Base-by-base conservation (phyloP, 2,888 invertebrate species). In the Urechis unicinctus region DNA sequence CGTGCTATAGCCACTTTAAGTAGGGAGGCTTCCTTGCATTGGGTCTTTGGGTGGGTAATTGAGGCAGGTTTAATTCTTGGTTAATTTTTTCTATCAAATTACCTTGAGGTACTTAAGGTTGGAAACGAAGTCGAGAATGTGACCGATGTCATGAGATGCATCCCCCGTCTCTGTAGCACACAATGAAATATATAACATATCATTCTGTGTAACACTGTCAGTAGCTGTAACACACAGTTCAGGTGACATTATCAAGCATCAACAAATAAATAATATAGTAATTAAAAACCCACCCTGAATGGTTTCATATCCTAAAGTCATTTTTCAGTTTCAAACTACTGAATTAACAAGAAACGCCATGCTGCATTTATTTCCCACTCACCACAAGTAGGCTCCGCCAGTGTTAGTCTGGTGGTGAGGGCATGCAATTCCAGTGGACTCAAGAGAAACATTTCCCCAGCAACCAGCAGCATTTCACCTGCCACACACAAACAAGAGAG, bases 91-190 rank as follows among this genome's bases (percentile, higher is more conserved):
- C n/a, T n/a, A n/a, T n/a, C n/a, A n/a, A n/a, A n/a, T n/a, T 53
- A 92, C 84, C 63, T 82, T 82, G 13, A 91, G 77, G 25, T 83
- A 82, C 24, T 83, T 83, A 28, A 94, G 79, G 71, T 89, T 87
- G 30, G 78, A 77, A 25, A 80, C 69, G 61, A 91, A 89, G 78
- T 95, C 95, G 53, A 95, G 77, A 1, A 94, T 86, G 70, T 94
- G 91, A 61, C 92, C 91, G 67, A 95, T 88, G 79, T 95, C 93
- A 68, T 86, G 88, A 76, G 86, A 85, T 65, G 86, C 86, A 67
- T 91, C 89, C 26, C 83, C 83, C 59, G 86, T 85, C 70, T 90
- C 90, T 78, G 66, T 21, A 65, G n/a, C n/a, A n/a, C n/a, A n/a
- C n/a, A n/a, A n/a, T n/a, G n/a, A n/a, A n/a, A n/a, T n/a, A n/a